phyloP scores from a whole-genome alignment of 2,113 vertebrate species.

The Dissostichus mawsoni region DNA sequence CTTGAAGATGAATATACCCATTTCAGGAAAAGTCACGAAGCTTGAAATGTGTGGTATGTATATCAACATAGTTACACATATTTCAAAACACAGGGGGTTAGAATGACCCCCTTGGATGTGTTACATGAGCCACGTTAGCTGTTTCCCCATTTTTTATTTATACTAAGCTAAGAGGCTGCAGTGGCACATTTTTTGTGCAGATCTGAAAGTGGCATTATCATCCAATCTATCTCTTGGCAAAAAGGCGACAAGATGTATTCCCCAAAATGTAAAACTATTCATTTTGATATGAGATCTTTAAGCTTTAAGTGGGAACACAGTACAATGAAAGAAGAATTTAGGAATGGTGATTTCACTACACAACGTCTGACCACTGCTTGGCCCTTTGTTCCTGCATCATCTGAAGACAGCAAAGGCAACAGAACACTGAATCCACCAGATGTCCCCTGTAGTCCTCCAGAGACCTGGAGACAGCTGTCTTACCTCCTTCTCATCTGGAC shows the following conservation, averaged over 20 bases:
- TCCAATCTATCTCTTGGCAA: neutral
- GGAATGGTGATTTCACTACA: neutral
- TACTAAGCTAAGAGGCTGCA: neutral
- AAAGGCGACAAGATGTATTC: neutral
- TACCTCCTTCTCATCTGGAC: constrained; percentile 5
- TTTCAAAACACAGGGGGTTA: too few relatives aligned
- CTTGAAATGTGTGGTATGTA: too few relatives aligned
- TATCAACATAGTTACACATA: too few relatives aligned
- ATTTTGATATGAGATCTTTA: neutral
- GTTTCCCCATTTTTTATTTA: too few relatives aligned
- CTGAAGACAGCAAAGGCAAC: neutral
- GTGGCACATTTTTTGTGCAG: neutral
- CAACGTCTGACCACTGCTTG: neutral
- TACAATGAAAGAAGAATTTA: neutral
- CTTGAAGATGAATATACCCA: too few relatives aligned
- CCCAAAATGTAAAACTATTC: neutral
- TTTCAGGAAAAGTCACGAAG: too few relatives aligned
- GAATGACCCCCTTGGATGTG: too few relatives aligned
- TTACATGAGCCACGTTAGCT: too few relatives aligned
- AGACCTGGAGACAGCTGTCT: constrained; percentile 8
- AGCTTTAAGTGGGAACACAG: neutral
- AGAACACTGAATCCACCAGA: constrained; percentile 10
- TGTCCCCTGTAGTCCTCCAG: constrained; percentile 13
- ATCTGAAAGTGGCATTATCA: neutral
- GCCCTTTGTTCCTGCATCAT: neutral